Conservation (phyloP, 2,888 invertebrate genomes). For the Linnaemya vulpina region DNA sequence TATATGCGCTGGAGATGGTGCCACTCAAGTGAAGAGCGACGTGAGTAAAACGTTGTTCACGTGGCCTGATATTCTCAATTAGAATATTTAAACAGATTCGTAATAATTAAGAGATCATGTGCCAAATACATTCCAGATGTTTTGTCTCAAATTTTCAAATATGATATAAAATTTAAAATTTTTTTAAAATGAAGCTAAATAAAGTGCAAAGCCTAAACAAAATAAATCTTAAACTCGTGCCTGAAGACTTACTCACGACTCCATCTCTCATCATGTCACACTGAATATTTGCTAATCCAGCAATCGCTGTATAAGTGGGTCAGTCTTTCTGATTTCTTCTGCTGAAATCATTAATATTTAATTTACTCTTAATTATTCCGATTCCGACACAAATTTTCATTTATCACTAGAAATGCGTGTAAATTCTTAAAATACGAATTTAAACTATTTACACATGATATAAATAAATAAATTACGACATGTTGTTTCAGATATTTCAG, state of each 20-base stretch:
- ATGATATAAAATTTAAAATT: no score
- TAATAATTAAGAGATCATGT: no score
- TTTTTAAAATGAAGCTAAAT: not conserved
- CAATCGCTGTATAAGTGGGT: slow-evolving; percentile 58
- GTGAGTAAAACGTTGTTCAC: not conserved
- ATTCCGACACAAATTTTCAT: not conserved
- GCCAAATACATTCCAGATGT: no score
- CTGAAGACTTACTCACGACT: not conserved
- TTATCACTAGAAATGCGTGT: not conserved
- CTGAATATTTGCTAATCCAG: slow-evolving; percentile 19
- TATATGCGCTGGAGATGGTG: not conserved
- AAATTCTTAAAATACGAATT: not conserved
- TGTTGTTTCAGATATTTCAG: not conserved
- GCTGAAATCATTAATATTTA: slow-evolving; percentile 54
- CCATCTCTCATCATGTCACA: not conserved
- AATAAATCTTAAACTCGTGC: not conserved
- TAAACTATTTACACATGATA: not conserved
- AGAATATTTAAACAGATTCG: no score
- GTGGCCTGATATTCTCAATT: no score
- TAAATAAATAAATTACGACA: slow-evolving; percentile 6
- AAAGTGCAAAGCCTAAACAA: no score
- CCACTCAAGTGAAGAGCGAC: not conserved
- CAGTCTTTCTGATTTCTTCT: slow-evolving; percentile 33
- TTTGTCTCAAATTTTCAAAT: no score
- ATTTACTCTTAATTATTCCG: slow-evolving; percentile 43